A percentile compares a stretch with the other conserved stretches of the same genome.
Evolutionary conservation across 2,888 invertebrate genomes (phyloP).

Genomic region (Helobdella robusta): DNA sequence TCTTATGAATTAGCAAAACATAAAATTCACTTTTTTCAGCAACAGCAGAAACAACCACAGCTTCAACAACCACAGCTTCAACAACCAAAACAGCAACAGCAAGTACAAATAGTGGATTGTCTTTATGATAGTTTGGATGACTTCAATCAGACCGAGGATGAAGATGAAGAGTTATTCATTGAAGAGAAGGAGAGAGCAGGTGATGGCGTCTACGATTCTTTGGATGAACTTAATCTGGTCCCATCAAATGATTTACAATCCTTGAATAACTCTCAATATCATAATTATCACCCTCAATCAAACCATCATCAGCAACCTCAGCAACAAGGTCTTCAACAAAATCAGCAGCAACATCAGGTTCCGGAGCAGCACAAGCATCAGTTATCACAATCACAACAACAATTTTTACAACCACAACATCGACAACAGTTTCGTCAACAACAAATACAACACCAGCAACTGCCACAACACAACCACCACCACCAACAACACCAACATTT

Average conservation of each 20-base stretch:
- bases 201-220: neutral
- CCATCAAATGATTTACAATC: no score
- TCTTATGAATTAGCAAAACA: no score
- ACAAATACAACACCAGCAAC: neutral
- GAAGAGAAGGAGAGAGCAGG: neutral
- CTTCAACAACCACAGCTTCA: neutral
- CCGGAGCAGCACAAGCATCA: neutral
- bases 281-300: conserved; percentile 2
- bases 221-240: no score
- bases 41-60: no score
- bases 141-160: neutral
- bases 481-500: neutral
- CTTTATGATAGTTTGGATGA: neutral
- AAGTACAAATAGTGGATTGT: neutral
- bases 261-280: no score
- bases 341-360: neutral
- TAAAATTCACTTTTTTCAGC: no score
- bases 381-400: neutral
- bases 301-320: neutral
- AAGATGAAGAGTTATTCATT: neutral
- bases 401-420: neutral
- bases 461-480: neutral
- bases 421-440: neutral
- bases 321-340: neutral
- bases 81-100: neutral